These are phyloP conservation scores for Passer domesticus DNA, from an alignment of 2,113 vertebrate genomes.

Conservation along the genomic window DNA sequence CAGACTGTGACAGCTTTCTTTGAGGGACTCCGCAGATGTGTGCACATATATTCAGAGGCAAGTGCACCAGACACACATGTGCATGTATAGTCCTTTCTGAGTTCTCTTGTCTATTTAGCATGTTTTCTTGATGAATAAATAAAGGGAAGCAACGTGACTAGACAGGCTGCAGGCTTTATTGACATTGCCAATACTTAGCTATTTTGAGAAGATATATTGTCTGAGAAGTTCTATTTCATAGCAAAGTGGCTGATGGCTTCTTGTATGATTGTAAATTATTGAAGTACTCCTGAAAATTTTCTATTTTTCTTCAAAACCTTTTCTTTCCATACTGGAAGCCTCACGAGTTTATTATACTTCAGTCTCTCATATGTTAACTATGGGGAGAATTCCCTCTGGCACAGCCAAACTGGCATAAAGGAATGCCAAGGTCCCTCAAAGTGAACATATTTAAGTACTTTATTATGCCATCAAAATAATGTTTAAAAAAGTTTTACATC, in stretches of 20 bases:
- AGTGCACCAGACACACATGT: fast-evolving
- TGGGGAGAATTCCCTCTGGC: neutral
- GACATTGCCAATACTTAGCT: neutral
- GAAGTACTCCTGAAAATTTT: neutral
- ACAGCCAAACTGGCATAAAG: neutral
- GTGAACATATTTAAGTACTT: neutral
- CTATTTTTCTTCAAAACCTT: neutral
- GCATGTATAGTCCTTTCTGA: neutral
- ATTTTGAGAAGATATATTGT: neutral
- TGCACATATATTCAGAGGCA: neutral
- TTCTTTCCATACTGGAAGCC: neutral
- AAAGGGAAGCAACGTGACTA: neutral
- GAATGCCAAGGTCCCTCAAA: neutral
- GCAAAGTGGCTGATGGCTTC: neutral
- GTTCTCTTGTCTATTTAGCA: neutral
- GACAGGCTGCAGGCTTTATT: neutral
- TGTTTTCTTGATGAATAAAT: neutral
- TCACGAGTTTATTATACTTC: neutral
- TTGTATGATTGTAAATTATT: neutral
- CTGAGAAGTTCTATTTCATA: neutral
- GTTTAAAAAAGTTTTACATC: neutral
- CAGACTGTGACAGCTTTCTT: neutral
- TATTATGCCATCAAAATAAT: neutral
- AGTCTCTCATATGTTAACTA: neutral
- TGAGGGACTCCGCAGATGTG: neutral